Conservation (phyloP, 1,140 invertebrate genomes). For the Cyphomyrmex costatus region DNA sequence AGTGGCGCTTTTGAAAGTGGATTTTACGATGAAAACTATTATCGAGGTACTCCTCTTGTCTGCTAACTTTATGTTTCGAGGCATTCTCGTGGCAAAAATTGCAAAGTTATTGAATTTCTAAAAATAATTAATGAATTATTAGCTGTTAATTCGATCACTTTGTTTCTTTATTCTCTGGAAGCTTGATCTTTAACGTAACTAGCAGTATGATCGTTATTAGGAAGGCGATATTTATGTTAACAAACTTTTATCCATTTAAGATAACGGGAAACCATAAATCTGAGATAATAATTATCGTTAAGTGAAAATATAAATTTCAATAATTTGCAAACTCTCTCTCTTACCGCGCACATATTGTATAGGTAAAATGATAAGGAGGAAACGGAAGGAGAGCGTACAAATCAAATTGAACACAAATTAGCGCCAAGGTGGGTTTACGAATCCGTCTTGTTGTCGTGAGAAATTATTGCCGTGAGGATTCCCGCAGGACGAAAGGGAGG, state of each 20-base stretch:
- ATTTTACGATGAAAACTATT: constrained; percentile 14
- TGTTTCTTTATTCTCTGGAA: neutral
- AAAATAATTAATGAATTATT: neutral
- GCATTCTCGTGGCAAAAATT: neutral
- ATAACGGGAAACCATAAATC: constrained; percentile 1
- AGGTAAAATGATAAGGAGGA: neutral
- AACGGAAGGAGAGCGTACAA: constrained; percentile 36
- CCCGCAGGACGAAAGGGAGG: constrained; percentile 46
- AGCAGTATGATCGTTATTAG: neutral
- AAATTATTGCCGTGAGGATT: constrained; percentile 73
- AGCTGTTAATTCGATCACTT: neutral
- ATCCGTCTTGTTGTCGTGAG: constrained; percentile 75
- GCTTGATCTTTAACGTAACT: neutral
- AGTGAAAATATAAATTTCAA: constrained; percentile 58
- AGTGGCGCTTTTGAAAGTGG: constrained; percentile 31
- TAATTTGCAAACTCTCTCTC: constrained; percentile 62
- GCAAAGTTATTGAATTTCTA: neutral
- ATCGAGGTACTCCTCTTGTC: neutral
- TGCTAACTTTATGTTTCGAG: neutral
- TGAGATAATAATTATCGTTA: neutral
- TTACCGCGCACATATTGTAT: too few species aligned
- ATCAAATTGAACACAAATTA: constrained; percentile 81
- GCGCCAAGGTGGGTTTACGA: constrained; percentile 56
- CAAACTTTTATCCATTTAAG: neutral
- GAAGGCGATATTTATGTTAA: neutral